Evolutionary conservation across 1,140 invertebrate genomes (phyloP).

Genomic region (Pissodes strobi): DNA sequence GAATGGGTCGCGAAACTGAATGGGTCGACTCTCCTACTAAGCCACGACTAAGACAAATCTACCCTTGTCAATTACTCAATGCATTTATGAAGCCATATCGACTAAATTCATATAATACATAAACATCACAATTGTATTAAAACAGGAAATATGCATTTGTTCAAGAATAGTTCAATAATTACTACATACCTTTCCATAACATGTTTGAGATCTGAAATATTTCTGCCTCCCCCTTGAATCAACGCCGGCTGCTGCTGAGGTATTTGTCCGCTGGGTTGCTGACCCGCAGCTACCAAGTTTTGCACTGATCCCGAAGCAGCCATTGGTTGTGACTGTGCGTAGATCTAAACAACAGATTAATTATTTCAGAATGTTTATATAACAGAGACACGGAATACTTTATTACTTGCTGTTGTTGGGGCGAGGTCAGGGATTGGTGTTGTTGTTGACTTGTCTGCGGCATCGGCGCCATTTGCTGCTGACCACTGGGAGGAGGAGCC

Average conservation of each 20-base stretch:
- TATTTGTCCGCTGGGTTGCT: not conserved
- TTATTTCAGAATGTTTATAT: not conserved
- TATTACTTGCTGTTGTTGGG: slow-evolving; percentile 25
- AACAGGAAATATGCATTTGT: no score
- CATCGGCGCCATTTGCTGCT: not conserved
- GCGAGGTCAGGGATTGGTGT: not conserved
- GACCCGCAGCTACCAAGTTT: slow-evolving; percentile 34
- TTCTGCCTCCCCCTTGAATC: slow-evolving; percentile 6
- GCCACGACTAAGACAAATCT: no score
- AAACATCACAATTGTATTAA: no score
- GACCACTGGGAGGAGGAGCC: slow-evolving; percentile 8
- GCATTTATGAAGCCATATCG: no score
- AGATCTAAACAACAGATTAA: slow-evolving; percentile 20
- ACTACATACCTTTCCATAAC: no score
- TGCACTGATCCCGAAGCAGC: slow-evolving; percentile 42
- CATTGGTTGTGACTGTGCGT: slow-evolving; percentile 24
- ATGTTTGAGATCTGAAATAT: slow-evolving; percentile 40
- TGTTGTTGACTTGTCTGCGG: not conserved
- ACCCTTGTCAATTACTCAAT: no score
- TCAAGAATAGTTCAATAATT: no score
- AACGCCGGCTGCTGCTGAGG: not conserved
- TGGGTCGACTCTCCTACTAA: no score
- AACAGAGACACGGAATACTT: no score
- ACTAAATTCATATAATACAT: no score
- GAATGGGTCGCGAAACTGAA: no score